These are phyloP conservation scores for Poecilia velifera DNA, from an alignment of 2,797 vertebrate genomes.

Conservation along the genomic window DNA sequence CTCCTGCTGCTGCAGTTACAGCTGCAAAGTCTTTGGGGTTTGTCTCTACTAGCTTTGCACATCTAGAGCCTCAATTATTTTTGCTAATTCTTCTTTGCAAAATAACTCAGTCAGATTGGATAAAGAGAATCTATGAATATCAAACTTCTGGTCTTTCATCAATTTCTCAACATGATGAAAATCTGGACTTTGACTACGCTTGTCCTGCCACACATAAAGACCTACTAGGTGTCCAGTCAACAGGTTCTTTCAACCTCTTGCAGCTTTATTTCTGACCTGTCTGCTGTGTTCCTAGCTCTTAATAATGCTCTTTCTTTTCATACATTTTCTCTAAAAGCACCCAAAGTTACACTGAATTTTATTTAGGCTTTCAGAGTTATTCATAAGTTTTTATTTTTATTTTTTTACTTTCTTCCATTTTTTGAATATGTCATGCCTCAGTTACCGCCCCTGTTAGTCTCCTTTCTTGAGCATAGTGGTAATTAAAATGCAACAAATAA, in stretches of 20 bases:
- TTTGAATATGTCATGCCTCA: background rate
- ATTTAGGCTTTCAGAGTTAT: background rate
- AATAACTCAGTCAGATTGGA: background rate
- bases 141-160: background rate
- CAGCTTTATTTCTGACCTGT: background rate
- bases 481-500: background rate
- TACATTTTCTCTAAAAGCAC: background rate
- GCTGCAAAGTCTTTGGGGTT: background rate
- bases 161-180: background rate
- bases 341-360: background rate
- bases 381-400: background rate
- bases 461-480: background rate
- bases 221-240: background rate
- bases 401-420: background rate
- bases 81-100: background rate
- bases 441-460: background rate
- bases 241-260: background rate
- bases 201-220: background rate
- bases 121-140: background rate
- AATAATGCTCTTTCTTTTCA: background rate
- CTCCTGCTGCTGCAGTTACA: background rate
- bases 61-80: background rate
- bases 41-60: background rate
- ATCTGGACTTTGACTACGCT: background rate
- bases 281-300: background rate